A percentile compares a stretch with the other conserved stretches of the same genome.
Evolutionary conservation across 92 coral and sea anemone species (phyloP).

Genomic region (Montipora capitata): DNA sequence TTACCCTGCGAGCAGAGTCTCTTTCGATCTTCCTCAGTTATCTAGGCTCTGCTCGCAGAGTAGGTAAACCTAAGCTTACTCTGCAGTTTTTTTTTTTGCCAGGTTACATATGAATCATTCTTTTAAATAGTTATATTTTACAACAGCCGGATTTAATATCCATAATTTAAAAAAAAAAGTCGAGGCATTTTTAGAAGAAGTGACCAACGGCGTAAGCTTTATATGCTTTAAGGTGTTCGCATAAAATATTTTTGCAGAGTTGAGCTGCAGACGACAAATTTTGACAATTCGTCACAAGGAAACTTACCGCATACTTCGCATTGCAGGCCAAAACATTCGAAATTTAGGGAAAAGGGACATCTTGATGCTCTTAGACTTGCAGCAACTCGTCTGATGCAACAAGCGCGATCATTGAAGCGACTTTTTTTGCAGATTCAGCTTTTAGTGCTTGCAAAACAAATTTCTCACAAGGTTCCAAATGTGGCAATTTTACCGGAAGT

Average conservation of each 20-base stretch:
- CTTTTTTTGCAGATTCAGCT: conserved; percentile 5
- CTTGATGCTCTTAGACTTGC: neutral
- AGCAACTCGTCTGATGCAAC: conserved; percentile 21
- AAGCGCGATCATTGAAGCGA: neutral
- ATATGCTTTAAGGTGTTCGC: no score
- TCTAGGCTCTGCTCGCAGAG: no score
- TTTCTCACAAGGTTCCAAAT: conserved; percentile 42
- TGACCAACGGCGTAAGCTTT: neutral
- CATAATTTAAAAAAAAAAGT: neutral
- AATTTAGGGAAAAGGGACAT: conserved; percentile 74
- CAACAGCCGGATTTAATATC: neutral
- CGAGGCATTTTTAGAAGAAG: neutral
- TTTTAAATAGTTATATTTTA: no score
- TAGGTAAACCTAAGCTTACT: no score
- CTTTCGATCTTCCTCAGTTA: no score
- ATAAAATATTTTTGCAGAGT: no score
- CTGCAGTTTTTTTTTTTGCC: no score
- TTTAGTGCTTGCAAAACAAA: conserved; percentile 16
- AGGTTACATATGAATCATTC: no score
- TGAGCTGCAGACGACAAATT: no score
- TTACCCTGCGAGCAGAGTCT: no score
- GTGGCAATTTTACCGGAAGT: conserved; percentile 73
- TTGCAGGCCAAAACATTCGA: conserved; percentile 65
- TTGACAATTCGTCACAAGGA: no score
- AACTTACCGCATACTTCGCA: conserved; percentile 71